Percentiles rank a stretch among this genome's conserved stretches.
Conservation (phyloP, 2,113 vertebrate species). For the Neoarius graeffei region DNA sequence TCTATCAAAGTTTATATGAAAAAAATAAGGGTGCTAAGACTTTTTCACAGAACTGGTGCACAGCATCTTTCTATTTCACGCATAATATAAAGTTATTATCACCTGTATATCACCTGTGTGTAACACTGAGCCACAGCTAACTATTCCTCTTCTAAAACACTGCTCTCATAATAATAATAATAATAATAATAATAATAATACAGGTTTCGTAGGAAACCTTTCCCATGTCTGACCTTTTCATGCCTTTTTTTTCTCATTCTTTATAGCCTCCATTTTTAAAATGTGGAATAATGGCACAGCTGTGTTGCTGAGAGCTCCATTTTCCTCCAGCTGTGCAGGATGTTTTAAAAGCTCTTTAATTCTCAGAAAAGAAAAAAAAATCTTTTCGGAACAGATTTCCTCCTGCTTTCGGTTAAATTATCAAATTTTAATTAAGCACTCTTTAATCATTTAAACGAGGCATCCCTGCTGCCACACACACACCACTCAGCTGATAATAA, state of each 20-base stretch:
- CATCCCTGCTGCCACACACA: background rate
- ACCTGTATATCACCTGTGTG: no score
- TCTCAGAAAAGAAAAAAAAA: background rate
- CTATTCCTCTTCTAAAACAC: background rate
- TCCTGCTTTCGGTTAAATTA: background rate
- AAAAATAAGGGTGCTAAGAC: no score
- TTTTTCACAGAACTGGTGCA: background rate
- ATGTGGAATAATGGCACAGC: background rate
- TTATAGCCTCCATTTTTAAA: background rate
- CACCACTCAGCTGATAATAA: background rate
- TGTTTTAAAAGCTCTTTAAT: background rate
- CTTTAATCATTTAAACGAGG: background rate
- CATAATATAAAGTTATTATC: background rate
- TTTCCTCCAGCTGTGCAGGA: background rate
- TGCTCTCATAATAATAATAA: background rate
- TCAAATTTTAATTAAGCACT: background rate
- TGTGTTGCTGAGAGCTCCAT: background rate
- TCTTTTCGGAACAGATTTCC: background rate
- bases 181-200: background rate
- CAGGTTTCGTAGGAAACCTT: background rate
- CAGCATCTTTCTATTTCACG: background rate
- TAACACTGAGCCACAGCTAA: no score
- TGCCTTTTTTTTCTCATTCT: background rate
- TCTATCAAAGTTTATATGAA: no score
- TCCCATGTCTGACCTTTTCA: background rate